Evolutionary conservation across 1,140 invertebrate genomes (phyloP).

Genomic region (Diuraphis noxia): DNA sequence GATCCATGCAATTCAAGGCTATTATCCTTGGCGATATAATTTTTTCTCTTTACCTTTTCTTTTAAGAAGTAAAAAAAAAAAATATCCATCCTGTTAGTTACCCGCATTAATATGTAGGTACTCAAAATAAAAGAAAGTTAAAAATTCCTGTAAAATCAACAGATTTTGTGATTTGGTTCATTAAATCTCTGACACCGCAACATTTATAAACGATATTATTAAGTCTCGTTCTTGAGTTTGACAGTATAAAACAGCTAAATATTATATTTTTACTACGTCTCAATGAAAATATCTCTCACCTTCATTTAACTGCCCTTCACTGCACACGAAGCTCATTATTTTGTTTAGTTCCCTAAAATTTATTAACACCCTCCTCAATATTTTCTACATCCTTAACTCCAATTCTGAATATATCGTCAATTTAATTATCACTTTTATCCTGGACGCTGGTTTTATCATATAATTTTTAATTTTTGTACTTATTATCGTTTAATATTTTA

Average conservation of each 20-base stretch:
- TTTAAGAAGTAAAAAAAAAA: constrained; percentile 1
- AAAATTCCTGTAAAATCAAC: neutral
- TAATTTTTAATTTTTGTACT: too few species aligned
- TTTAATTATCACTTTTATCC: too few species aligned
- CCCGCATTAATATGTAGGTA: constrained; percentile 11
- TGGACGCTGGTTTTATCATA: too few species aligned
- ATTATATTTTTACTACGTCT: neutral
- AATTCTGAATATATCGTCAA: too few species aligned
- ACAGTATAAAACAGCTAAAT: neutral
- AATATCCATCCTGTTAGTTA: neutral
- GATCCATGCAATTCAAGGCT: neutral
- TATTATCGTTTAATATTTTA: too few species aligned
- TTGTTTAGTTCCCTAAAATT: too few species aligned
- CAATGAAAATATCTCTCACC: too few species aligned
- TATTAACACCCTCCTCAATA: too few species aligned
- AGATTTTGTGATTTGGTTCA: neutral
- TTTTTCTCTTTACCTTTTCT: constrained; percentile 31
- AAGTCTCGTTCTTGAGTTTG: neutral
- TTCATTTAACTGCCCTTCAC: too few species aligned
- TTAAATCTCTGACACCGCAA: neutral
- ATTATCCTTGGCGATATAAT: constrained; percentile 38
- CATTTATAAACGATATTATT: neutral
- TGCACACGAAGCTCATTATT: too few species aligned
- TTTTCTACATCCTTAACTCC: too few species aligned
- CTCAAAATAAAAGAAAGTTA: neutral